Conservation (phyloP, 2,888 invertebrate species). For the Pycnomerus fuliginosus region DNA sequence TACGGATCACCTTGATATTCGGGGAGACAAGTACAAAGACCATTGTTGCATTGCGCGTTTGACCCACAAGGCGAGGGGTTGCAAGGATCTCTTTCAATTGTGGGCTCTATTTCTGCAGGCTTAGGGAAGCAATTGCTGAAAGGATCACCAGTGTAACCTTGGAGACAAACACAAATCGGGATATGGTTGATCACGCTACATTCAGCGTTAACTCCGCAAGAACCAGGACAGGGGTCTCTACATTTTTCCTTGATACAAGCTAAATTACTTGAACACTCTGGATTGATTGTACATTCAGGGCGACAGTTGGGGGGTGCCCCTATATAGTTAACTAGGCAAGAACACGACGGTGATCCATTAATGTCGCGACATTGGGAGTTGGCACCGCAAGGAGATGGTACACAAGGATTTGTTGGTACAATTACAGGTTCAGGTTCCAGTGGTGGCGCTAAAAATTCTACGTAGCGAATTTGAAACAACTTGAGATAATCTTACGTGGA, state of each 20-base stretch:
- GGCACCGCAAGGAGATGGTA: slow-evolving; percentile 81
- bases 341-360: slow-evolving; percentile 76
- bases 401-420: slow-evolving; percentile 67
- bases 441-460: slow-evolving; percentile 38
- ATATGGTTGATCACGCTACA: slow-evolving; percentile 82
- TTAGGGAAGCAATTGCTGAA: slow-evolving; percentile 67
- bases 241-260: slow-evolving; percentile 83
- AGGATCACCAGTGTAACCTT: slow-evolving; percentile 81
- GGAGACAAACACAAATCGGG: slow-evolving; percentile 79
- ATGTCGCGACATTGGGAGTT: slow-evolving; percentile 79
- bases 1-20: slow-evolving; percentile 88
- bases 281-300: slow-evolving; percentile 81
- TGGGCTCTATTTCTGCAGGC: slow-evolving; percentile 50
- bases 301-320: slow-evolving; percentile 84
- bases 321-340: slow-evolving; percentile 74
- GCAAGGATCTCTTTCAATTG: slow-evolving; percentile 71
- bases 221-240: slow-evolving; percentile 79
- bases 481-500: slow-evolving; percentile 60
- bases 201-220: slow-evolving; percentile 76
- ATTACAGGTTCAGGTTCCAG: slow-evolving; percentile 57
- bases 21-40: slow-evolving; percentile 77
- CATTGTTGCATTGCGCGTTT: slow-evolving; percentile 77
- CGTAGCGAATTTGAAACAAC: slow-evolving; percentile 7
- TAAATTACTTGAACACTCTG: slow-evolving; percentile 81
- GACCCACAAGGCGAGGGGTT: slow-evolving; percentile 85